Evolutionary conservation across 2,888 invertebrate species (phyloP).

Genomic region (Oscheius sp.): DNA sequence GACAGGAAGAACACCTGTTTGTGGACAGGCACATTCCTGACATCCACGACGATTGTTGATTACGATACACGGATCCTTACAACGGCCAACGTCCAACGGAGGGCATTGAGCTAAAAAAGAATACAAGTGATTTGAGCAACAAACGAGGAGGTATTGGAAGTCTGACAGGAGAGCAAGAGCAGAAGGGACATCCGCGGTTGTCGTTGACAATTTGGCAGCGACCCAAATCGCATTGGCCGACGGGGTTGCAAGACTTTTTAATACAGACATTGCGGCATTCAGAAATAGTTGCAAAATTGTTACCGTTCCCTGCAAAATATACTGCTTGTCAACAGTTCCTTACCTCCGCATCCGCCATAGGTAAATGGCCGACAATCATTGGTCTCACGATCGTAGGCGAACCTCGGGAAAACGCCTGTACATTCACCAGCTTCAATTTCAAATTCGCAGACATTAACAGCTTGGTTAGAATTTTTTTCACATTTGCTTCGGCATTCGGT

Average conservation of each 20-base stretch:
- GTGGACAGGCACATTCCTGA: conserved; percentile 66
- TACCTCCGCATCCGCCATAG: conserved; percentile 69
- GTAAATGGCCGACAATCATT: conserved; percentile 61
- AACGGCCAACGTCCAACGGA: conserved; percentile 57
- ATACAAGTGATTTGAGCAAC: no score
- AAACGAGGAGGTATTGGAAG: conserved; percentile 28
- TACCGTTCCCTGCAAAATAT: conserved; percentile 59
- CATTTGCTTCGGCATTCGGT: conserved; percentile 64
- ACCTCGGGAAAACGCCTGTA: conserved; percentile 46
- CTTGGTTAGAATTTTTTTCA: conserved; percentile 41
- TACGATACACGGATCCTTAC: conserved; percentile 68
- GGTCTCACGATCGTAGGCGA: conserved; percentile 48
- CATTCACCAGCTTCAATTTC: conserved; percentile 64
- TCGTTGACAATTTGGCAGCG: conserved; percentile 67
- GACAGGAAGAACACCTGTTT: conserved; percentile 23
- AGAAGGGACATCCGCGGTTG: conserved; percentile 65
- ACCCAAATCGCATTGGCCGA: conserved; percentile 59
- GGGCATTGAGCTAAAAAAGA: conserved; percentile 48
- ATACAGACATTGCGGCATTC: conserved; percentile 60
- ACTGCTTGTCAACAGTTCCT: conserved; percentile 66
- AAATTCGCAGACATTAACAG: conserved; percentile 52
- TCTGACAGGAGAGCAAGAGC: conserved; percentile 64
- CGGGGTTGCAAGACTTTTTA: conserved; percentile 46
- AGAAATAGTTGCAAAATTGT: conserved; percentile 65
- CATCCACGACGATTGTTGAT: conserved; percentile 66